Base-by-base conservation (phyloP, 2,797 vertebrate species). In the Crenuchus spilurus region DNA sequence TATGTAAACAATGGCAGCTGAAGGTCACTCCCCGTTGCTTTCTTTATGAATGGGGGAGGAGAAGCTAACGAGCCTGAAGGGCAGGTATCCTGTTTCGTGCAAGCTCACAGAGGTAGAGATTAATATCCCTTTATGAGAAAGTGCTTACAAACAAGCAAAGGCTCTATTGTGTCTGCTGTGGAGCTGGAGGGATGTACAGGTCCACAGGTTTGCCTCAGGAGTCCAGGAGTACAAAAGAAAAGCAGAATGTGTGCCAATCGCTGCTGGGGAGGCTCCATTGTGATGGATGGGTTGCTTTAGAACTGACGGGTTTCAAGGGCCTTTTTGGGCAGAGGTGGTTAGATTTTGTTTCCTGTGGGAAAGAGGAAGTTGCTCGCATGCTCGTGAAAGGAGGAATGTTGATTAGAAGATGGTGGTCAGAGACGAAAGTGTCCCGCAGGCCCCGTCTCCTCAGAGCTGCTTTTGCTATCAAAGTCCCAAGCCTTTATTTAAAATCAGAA, bases 261-360 rank as follows among this genome's bases (percentile, higher is more conserved):
- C 58, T 70, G 61, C 72, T 60, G 35, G 46, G 61, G 71, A 42
- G 60, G 22, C 37, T 39, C 70, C 60, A 52, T 58, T 74, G 33
- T 49, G 44, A 18, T 42, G 24, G 26, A 49, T 42, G 24, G 26
- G 41, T 35, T 42, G 61, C 60, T 67, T 66, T 67, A 60, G 6
- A 18, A 30, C 63, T 31, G 46, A 35, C 52, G 30, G 73, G 61
- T 66, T 60, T 68, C 33, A n/a, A 39, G 44, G 61, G 65, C 33
- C 33, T 68, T 51, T 74, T 51, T 70, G 18, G 42, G 73, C 24
- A 9, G n/a, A 24, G 41, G 22, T 5, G 4, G 44, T 52, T 37
- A 26, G 66, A 64, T 72, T 83, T 77, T 74, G 72, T 79, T 79
- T 82, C 51, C 67, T 78, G 77, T 77, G 74, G 60, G 78, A 80